A percentile compares a stretch with the other conserved stretches of the same genome.
Conservation (phyloP, 2,113 vertebrate species). For the Hemichromis elongatus region DNA sequence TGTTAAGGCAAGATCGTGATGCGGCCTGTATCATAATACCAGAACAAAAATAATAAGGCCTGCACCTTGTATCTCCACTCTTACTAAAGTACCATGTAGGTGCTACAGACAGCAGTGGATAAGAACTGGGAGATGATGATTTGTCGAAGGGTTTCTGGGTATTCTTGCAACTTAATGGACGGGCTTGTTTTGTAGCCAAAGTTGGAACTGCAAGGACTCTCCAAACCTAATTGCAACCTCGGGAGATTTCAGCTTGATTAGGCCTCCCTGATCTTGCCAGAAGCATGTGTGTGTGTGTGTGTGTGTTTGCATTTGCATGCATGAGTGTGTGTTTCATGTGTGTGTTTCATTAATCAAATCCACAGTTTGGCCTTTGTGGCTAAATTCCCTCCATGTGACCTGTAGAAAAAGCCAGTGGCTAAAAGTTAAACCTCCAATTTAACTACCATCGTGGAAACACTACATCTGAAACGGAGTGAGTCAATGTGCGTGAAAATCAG, state of each 20-base stretch:
- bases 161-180: constrained; percentile 6
- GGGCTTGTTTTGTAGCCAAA: constrained; percentile 23
- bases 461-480: background rate
- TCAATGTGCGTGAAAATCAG: background rate
- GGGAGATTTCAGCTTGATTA: constrained; percentile 54
- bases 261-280: constrained; percentile 31
- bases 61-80: background rate
- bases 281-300: background rate
- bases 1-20: background rate
- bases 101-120: background rate
- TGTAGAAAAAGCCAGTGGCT: constrained; percentile 38
- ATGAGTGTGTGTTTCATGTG: constrained; percentile 20
- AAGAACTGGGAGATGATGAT: background rate
- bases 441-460: constrained; percentile 34
- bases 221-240: constrained; percentile 55
- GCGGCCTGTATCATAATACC: background rate
- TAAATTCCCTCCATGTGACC: constrained; percentile 55
- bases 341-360: constrained; percentile 54
- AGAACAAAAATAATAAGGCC: background rate
- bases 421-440: constrained; percentile 57
- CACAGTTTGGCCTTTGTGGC: constrained; percentile 49
- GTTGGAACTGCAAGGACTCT: constrained; percentile 18
- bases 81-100: background rate
- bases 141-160: constrained; percentile 16
- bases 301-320: background rate